Evolutionary conservation across 2,888 invertebrate species (phyloP).

Genomic region (Doris montereyensis): DNA sequence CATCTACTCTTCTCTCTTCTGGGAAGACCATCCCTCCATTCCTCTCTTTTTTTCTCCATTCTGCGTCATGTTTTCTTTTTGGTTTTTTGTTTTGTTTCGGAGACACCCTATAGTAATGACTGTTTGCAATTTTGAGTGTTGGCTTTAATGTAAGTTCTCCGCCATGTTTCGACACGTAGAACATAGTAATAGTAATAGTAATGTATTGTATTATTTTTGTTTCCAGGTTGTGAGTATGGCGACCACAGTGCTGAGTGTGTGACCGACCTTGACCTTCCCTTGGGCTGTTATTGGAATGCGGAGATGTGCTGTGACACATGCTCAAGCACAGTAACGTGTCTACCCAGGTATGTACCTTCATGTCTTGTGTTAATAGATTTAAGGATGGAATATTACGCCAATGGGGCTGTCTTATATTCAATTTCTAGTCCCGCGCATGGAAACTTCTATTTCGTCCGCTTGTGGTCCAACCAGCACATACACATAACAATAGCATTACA

Average conservation of each 20-base stretch:
- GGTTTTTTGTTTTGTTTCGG: not conserved
- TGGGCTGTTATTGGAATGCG: slow-evolving; percentile 46
- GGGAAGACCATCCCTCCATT: not conserved
- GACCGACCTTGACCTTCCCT: slow-evolving; percentile 37
- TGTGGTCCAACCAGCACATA: no score
- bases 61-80: not conserved
- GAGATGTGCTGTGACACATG: slow-evolving; percentile 46
- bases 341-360: slow-evolving; percentile 34
- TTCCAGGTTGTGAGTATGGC: slow-evolving; percentile 53
- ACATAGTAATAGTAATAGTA: not conserved
- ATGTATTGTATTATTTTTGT: no score
- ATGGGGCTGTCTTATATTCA: no score
- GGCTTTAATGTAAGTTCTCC: no score
- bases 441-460: no score
- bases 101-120: not conserved
- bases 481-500: no score
- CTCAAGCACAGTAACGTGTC: slow-evolving; percentile 25
- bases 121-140: no score
- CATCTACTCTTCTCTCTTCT: no score
- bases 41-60: slow-evolving; percentile 4
- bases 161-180: no score
- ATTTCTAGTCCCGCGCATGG: no score
- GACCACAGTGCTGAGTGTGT: slow-evolving; percentile 50
- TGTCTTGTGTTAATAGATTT: no score
- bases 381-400: no score